Conservation (phyloP, 2,888 invertebrate species). For the Hedya salicella region DNA sequence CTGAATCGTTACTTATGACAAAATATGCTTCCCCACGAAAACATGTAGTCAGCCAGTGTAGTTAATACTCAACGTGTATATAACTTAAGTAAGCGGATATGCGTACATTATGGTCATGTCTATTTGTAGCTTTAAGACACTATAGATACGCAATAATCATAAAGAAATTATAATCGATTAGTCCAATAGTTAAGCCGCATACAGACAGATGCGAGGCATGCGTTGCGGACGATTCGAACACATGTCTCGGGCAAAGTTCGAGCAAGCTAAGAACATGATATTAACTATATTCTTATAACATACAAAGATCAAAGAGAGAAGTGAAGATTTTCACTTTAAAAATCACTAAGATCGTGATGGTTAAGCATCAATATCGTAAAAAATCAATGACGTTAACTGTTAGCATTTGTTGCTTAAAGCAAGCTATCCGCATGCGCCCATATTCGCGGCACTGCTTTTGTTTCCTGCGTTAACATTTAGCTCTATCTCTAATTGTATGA, state of each 20-base stretch:
- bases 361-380: no score
- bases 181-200: conserved; percentile 10
- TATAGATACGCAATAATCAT: conserved; percentile 17
- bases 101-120: neutral
- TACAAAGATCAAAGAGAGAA: no score
- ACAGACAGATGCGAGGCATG: neutral
- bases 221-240: neutral
- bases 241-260: neutral
- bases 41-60: conserved; percentile 10
- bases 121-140: conserved; percentile 17
- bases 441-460: no score
- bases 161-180: conserved; percentile 25
- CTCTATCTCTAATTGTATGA: no score
- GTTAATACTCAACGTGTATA: conserved; percentile 21
- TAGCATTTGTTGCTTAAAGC: no score
- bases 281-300: no score
- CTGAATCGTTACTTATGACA: conserved; percentile 27
- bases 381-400: no score
- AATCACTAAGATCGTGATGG: no score
- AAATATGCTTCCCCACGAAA: conserved; percentile 42
- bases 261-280: no score
- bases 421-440: no score
- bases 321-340: no score
- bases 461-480: no score
- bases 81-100: conserved; percentile 16